Evolutionary conservation across 1,140 invertebrate species (phyloP), one percentile per base, ranked within the genome.

Genomic region (Holotrichia oblita): DNA sequence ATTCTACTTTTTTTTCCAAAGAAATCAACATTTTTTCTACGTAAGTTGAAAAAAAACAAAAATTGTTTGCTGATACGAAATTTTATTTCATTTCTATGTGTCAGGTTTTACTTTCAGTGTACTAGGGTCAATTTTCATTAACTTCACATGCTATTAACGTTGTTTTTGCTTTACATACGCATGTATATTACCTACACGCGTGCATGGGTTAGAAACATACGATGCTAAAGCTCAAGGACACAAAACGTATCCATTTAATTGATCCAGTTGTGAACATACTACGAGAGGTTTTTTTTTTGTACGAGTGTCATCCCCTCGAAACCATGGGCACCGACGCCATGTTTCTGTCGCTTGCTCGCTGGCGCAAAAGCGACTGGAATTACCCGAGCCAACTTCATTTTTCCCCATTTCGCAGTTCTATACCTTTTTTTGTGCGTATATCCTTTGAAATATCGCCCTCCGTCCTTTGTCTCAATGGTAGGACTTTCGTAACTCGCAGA

Each of bases 321-420:
- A 69, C 22, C 61, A 12, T 69, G 22, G 22, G 61, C 22, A 69
- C 22, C 61, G 27, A 69, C 61, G 44, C 69, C 72, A 40, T 64
- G 77, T 78, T 78, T 78, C 73, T 78, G 77, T 78, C 72, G 72
- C 27, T 40, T 78, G 69, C 27, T 78, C 77, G 77, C 72, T 78
- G 77, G 77, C 69, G 64, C 61, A 78, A 64, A 72, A 78, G 77
- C 77, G 61, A 69, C 61, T 34, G 22, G 61, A 78, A 73, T 64
- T 73, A 78, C 69, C 42, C 77, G 44, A 40, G 72, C 77, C 34
- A 61, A 78, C 77, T 77, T 77, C 77, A 78, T 78, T 78, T 78
- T 74, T 78, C 77, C 77, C 42, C 73, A 74, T 78, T 78, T 78
- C 77, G 73, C 73, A 74, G 77, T 59, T 78, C 69, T 40, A 61